Evolutionary conservation across 2,113 vertebrate genomes (phyloP).

Genomic region (Grammomys dolichurus): DNA sequence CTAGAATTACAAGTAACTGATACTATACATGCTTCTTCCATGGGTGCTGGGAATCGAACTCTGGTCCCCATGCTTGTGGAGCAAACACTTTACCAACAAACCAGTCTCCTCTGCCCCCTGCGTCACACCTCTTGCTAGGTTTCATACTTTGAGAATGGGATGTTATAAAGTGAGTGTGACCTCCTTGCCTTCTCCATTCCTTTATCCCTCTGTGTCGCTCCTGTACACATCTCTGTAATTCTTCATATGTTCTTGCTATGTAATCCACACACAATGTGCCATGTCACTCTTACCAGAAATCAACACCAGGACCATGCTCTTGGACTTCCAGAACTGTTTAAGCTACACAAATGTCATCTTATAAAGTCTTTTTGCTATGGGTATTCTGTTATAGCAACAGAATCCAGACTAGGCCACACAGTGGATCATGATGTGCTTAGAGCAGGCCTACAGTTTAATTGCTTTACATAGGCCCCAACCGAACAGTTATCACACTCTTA

Average conservation of each 20-base stretch:
- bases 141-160: neutral
- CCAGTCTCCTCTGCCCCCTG: neutral
- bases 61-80: neutral
- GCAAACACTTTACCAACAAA: neutral
- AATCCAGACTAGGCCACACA: neutral
- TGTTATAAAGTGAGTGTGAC: neutral
- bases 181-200: neutral
- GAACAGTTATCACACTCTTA: neutral
- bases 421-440: neutral
- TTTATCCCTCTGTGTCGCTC: neutral
- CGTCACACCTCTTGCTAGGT: neutral
- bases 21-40: neutral
- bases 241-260: neutral
- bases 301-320: neutral
- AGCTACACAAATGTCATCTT: neutral
- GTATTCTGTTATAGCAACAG: neutral
- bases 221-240: neutral
- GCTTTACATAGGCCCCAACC: neutral
- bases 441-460: neutral
- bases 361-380: neutral
- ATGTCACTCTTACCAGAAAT: neutral
- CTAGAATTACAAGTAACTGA: neutral
- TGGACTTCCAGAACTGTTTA: neutral
- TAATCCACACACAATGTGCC: neutral
- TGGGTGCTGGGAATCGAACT: neutral